A percentile compares a stretch with the other conserved stretches of the same genome.
Evolutionary conservation across 2,113 vertebrate genomes (phyloP).

Genomic region (Athene cunicularia): DNA sequence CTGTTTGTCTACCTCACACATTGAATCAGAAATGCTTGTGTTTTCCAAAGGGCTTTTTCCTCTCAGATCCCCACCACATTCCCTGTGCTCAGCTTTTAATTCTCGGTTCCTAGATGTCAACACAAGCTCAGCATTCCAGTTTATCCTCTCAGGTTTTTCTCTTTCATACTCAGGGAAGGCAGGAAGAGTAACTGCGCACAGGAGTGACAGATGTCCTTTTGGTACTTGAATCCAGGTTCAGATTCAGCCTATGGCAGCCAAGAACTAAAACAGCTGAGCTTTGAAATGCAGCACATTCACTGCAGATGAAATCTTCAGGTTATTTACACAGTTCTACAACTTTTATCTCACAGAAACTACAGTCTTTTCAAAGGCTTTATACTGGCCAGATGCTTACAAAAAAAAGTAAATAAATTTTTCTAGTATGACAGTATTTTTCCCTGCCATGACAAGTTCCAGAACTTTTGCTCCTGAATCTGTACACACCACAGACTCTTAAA

Average conservation of each 20-base stretch:
- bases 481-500: background rate
- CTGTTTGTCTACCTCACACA: background rate
- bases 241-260: background rate
- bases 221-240: background rate
- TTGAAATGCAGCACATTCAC: background rate
- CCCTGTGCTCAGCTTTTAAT: background rate
- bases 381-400: background rate
- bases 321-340: background rate
- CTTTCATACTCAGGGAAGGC: background rate
- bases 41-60: background rate
- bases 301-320: background rate
- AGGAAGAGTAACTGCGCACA: background rate
- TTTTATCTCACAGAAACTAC: background rate
- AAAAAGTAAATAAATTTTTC: background rate
- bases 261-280: conserved; percentile 19
- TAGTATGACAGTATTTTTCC: background rate
- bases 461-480: background rate
- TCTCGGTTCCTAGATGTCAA: background rate
- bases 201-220: conserved; percentile 16
- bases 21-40: background rate
- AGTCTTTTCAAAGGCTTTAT: background rate
- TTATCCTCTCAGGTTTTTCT: conserved; percentile 35
- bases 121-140: background rate
- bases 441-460: background rate
- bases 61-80: background rate